Base-by-base conservation (phyloP, 2,888 invertebrate genomes). In the Drosophila paranaensis region DNA sequence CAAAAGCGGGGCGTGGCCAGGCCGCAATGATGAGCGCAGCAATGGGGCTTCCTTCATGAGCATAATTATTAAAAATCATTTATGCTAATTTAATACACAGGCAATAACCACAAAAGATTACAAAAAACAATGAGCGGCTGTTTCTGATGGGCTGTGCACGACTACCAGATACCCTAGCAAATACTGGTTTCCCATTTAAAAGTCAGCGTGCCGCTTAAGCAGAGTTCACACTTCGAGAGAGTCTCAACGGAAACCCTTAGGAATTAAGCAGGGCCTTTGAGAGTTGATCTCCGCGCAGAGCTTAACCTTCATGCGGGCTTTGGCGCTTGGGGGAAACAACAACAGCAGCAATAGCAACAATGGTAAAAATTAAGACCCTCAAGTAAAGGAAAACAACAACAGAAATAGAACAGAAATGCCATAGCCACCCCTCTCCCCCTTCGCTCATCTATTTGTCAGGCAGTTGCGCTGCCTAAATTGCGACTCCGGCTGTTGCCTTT, bases 31-130 rank as follows among this genome's bases (percentile, higher is more conserved):
- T 61, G 60, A 40, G 67, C 55, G 77, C 77, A 70, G 53, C 9
- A 33, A 10, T 10, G 33, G 33, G 33, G 33, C 77, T 70, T 63
- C 73, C 77, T 70, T 63, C 73, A 63, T 62, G 66, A 66, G 86
- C 71, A 89, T 89, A 86, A 88, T 89, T 90, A 86, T 90, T 90
- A 88, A 88, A 87, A 83, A 89, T 83, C 82, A 83, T 89, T 87
- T 87, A 83, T 88, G 84, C 83, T 90, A 89, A 87, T 90, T 88
- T 90, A 89, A 89, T 90, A 89, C 77, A 84, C 89, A 84, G 79
- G 81, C 78, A 83, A 89, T 83, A 88, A 86, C 84, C 87, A 79
- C 86, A 87, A 81, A 81, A 76, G 27, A 37, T 25, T 46, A 42
- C 8, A 46, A 25, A 27, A 46, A 46, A 20, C 35, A 35, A 20